These are phyloP conservation scores for Phocoena sinus DNA, from an alignment of 2,113 vertebrate species.

Conservation along the genomic window DNA sequence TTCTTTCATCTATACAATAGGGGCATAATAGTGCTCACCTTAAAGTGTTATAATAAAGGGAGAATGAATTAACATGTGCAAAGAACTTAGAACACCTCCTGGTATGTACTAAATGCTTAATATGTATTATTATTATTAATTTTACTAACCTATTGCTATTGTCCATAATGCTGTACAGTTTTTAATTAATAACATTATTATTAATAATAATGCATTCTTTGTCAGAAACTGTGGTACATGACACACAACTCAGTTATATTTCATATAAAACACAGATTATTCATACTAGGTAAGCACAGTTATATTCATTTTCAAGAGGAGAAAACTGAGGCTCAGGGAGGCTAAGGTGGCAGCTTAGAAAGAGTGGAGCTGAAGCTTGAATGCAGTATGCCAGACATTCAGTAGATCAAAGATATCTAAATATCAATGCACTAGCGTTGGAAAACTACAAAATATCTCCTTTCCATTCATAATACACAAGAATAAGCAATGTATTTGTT, in stretches of 20 bases:
- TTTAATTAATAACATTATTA: not conserved
- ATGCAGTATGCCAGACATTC: not conserved
- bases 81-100: not conserved
- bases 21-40: not conserved
- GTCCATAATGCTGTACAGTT: not conserved
- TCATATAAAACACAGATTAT: not conserved
- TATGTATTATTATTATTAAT: not conserved
- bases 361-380: not conserved
- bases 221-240: not conserved
- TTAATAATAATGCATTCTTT: not conserved
- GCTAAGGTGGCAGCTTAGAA: not conserved
- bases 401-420: not conserved
- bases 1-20: not conserved
- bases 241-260: not conserved
- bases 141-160: not conserved
- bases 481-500: not conserved
- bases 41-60: not conserved
- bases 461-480: not conserved
- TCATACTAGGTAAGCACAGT: not conserved
- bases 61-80: not conserved
- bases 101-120: not conserved
- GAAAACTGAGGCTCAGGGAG: not conserved
- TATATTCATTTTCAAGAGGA: not conserved
- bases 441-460: not conserved
- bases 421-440: not conserved